Base-by-base conservation (phyloP, 2,797 vertebrate genomes). In the Falco rusticolus region DNA sequence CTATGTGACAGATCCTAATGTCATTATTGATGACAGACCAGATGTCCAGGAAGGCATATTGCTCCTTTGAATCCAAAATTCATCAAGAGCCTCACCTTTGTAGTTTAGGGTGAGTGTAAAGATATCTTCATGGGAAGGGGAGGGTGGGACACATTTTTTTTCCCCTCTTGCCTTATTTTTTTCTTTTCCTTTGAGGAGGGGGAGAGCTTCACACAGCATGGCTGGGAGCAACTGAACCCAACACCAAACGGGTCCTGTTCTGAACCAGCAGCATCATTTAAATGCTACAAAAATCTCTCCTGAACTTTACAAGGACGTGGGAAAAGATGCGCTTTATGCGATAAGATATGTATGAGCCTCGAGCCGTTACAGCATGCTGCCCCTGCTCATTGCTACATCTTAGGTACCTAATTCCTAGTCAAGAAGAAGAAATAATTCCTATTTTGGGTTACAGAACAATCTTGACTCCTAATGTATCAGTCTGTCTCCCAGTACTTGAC, bases 21-120 rank as follows among this genome's bases (percentile, higher is more conserved):
- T 66, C 94, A 76, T 94, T 95, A 93, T 11, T 94, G 96, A 90
- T 1, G 26, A 87, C 56, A 50, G 70, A 84, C 85, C 95, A 93
- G 85, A 94, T 96, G 93, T 90, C 90, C 60, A 69, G 24, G 34
- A 69, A 94, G 34, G 48, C 66, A 64, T 26, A 84, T 41, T 63
- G 69, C 34, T 91, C 54, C 56, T 86, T 93, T 88, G 59, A 94
- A 90, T 41, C 89, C 91, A 81, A 95, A 93, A 96, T 91, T 84
- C 82, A 94, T 69, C 89, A 90, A 72, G 34, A 78, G 18, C 65
- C 74, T 91, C 93, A 95, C 79, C 87, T 94, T 72, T 88, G 85
- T 20, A 72, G 54, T 83, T 81, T 48, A 47, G 75, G n/a, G 47
- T 22, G 47, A 91, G 28, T 61, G 64, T 77, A 94, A 93, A 95